These are phyloP conservation scores for Trematomus loennbergii DNA, from an alignment of 2,113 vertebrate species.

Conservation along the genomic window DNA sequence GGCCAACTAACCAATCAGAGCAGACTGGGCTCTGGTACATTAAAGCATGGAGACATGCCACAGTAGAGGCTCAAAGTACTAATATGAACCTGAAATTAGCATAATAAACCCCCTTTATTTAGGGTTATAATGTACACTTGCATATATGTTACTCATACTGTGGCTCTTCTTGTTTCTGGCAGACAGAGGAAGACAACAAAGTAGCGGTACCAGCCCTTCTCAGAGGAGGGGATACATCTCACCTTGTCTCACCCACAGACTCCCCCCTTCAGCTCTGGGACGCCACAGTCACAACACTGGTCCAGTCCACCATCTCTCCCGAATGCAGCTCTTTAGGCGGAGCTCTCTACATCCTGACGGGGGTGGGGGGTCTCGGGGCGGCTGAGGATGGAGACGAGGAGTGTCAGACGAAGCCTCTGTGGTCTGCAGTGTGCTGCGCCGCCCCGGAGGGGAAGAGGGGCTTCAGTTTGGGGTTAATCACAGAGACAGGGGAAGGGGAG, in stretches of 20 bases:
- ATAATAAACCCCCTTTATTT: no score
- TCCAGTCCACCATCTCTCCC: constrained; percentile 65
- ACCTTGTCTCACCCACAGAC: constrained; percentile 29
- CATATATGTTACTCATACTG: neutral
- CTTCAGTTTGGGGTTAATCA: constrained; percentile 78
- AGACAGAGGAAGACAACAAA: constrained; percentile 49
- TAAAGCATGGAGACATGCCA: no score
- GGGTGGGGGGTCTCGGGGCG: constrained; percentile 49
- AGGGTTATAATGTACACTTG: neutral
- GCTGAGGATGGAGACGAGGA: constrained; percentile 48
- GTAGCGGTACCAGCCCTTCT: constrained; percentile 73
- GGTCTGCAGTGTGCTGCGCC: constrained; percentile 81
- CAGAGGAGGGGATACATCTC: constrained; percentile 29
- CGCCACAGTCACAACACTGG: constrained; percentile 64
- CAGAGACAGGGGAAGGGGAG: constrained; percentile 44
- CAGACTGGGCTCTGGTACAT: no score
- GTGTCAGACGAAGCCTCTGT: constrained; percentile 66
- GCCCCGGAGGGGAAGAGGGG: constrained; percentile 55
- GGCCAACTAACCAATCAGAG: no score
- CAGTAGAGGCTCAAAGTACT: no score
- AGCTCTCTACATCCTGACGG: constrained; percentile 79
- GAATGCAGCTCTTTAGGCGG: constrained; percentile 69
- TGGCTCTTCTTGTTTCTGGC: constrained; percentile 17
- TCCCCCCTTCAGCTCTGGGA: constrained; percentile 75
- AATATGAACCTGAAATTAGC: no score